Conservation (phyloP, 2,888 invertebrate species). For the Notodonta ziczac region DNA sequence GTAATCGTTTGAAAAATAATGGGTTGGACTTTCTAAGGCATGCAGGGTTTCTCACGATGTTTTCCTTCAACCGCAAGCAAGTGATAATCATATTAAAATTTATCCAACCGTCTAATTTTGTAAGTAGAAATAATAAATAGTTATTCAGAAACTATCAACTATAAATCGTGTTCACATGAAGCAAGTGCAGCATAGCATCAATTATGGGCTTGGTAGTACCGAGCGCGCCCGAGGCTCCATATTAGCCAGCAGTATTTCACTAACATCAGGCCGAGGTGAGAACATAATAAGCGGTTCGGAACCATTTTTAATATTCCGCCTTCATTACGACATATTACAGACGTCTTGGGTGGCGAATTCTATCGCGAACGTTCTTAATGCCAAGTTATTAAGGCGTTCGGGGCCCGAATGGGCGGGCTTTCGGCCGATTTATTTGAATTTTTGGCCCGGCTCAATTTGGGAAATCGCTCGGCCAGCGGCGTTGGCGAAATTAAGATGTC, state of each 20-base stretch:
- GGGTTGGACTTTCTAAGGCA: no score
- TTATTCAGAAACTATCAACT: constrained; percentile 8
- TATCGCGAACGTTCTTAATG: constrained; percentile 82
- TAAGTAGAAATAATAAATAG: neutral
- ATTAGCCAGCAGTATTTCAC: constrained; percentile 82
- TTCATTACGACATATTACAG: constrained; percentile 84
- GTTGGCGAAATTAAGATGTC: constrained; percentile 83
- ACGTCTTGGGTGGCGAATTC: constrained; percentile 85
- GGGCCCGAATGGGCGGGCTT: constrained; percentile 54
- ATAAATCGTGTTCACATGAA: constrained; percentile 6
- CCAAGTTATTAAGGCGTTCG: constrained; percentile 70
- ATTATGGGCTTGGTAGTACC: constrained; percentile 58
- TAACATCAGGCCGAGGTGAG: constrained; percentile 80
- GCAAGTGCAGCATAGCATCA: constrained; percentile 55
- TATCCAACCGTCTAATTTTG: neutral
- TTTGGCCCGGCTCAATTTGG: constrained; percentile 83
- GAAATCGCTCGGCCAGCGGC: constrained; percentile 82
- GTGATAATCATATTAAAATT: no score
- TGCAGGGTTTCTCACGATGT: no score
- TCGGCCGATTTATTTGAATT: constrained; percentile 82
- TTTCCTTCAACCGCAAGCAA: no score
- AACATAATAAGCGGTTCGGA: constrained; percentile 83
- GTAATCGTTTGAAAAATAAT: no score
- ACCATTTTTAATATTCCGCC: constrained; percentile 84
- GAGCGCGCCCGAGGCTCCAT: constrained; percentile 60